A percentile compares a stretch with the other conserved stretches of the same genome.
phyloP scores from a whole-genome alignment of 2,113 vertebrate species.

The Struthio camelus region DNA sequence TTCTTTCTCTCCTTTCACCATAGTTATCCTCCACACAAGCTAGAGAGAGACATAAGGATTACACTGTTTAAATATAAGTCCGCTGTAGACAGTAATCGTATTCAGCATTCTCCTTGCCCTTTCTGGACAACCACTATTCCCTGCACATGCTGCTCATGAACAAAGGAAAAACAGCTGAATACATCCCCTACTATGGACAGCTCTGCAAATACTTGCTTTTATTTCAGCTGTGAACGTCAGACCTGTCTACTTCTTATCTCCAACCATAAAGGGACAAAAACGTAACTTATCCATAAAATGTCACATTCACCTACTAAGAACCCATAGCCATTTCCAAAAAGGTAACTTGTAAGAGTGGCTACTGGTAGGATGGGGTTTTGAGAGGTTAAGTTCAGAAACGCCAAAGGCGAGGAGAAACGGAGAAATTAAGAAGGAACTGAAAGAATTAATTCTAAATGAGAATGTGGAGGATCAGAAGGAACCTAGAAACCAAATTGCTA shows the following conservation, averaged over 20 bases:
- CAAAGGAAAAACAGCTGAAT: background rate
- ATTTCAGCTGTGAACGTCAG: background rate
- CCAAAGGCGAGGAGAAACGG: background rate
- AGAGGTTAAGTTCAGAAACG: background rate
- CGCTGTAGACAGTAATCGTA: background rate
- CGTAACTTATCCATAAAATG: slow-evolving; percentile 17
- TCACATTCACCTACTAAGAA: slow-evolving; percentile 21
- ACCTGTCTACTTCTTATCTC: background rate
- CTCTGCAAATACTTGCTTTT: background rate
- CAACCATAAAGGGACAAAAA: background rate
- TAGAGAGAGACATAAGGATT: background rate
- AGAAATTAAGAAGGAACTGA: background rate
- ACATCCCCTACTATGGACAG: background rate
- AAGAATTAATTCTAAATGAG: background rate
- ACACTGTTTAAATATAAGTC: background rate
- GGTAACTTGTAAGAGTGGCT: background rate
- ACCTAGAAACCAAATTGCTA: background rate
- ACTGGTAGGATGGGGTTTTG: background rate
- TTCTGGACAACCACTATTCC: slow-evolving; percentile 9
- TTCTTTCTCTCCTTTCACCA: slow-evolving; percentile 19
- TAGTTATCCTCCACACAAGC: background rate
- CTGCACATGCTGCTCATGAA: background rate
- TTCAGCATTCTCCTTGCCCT: background rate
- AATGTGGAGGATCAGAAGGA: background rate
- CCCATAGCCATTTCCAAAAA: background rate